phyloP scores from a whole-genome alignment of 2,797 vertebrate genomes.

The Miichthys miiuy region DNA sequence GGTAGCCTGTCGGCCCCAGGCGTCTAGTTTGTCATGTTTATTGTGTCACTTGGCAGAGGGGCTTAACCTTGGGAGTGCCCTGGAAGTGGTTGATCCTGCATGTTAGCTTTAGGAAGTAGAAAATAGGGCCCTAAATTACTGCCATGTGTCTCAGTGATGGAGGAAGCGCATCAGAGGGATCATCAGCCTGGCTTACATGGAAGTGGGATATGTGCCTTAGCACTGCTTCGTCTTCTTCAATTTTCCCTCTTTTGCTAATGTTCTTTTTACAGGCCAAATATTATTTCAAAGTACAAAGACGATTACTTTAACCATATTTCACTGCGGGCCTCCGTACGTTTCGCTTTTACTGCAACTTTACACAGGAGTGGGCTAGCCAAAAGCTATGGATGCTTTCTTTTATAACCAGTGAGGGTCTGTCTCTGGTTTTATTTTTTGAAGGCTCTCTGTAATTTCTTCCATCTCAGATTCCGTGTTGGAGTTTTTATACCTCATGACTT shows the following conservation, averaged over 20 bases:
- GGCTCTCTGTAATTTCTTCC: slow-evolving; percentile 63
- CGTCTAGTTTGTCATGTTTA: slow-evolving; percentile 81
- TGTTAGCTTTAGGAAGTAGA: slow-evolving; percentile 87
- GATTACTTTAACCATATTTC: slow-evolving; percentile 56
- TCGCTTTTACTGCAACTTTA: slow-evolving; percentile 64
- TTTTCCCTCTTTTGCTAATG: slow-evolving; percentile 66
- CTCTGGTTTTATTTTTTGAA: slow-evolving; percentile 41
- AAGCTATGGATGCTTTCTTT: slow-evolving; percentile 70
- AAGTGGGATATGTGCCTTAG: slow-evolving; percentile 73
- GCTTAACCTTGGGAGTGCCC: slow-evolving; percentile 85
- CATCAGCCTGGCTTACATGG: slow-evolving; percentile 67
- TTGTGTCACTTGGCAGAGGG: slow-evolving; percentile 81
- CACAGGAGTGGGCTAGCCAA: slow-evolving; percentile 43
- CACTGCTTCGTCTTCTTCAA: slow-evolving; percentile 58
- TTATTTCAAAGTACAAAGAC: slow-evolving; percentile 75
- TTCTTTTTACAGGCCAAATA: slow-evolving; percentile 78
- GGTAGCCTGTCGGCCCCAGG: slow-evolving; percentile 60
- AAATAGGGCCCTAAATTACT: slow-evolving; percentile 89
- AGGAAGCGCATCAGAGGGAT: slow-evolving; percentile 80
- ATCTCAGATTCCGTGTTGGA: slow-evolving; percentile 66
- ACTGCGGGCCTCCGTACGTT: slow-evolving; percentile 37
- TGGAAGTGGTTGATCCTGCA: slow-evolving; percentile 84
- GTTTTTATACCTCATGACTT: slow-evolving; percentile 53
- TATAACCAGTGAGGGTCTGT: slow-evolving; percentile 57
- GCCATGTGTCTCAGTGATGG: slow-evolving; percentile 85